Evolutionary conservation across 2,113 vertebrate species (phyloP), one percentile per base, ranked within the genome.

Genomic region (Entomyzon cyanotis): DNA sequence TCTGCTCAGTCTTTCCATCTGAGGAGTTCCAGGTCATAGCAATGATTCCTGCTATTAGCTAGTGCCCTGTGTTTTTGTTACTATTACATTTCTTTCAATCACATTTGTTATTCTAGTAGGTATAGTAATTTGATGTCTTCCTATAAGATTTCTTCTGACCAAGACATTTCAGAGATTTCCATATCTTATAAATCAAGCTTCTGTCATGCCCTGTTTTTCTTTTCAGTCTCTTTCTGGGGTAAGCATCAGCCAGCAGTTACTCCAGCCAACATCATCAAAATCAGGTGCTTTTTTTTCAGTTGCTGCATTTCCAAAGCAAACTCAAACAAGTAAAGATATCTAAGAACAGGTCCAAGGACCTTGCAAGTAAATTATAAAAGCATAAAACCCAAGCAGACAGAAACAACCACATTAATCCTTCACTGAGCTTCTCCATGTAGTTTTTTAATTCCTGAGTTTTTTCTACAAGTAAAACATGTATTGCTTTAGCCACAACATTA

Each of bases 281-380:
- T 62, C 65, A 41, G 42, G 69, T 2, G 2, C 20, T 55, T 93
- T 93, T 90, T 94, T 89, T 87, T 46, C 27, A 87, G 33, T 22
- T 70, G 60, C 73, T 92, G 59, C 53, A 47, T 52, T 96, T 97
- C 89, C 93, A 94, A 93, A 89, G 28, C 58, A 94, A 91, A 89
- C 74, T 95, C 81, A 87, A 81, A 84, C 33, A 85, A 84, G 62
- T 18, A 73, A 82, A 90, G 81, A 65, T 71, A 44, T 42, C 37
- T 89, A 89, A 85, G 81, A 96, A 90, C 62, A 89, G 65, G 58
- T 93, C 91, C 84, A 93, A 47, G 37, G 65, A 84, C 31, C 41
- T 80, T 55, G 53, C 33, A 85, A 90, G 70, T 82, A 87, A 95
- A 95, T 79, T 89, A 47, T 35, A 76, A 79, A 76, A 69, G 42